Evolutionary conservation across 2,797 vertebrate species (phyloP).

Genomic region (Glyptemys insculpta): DNA sequence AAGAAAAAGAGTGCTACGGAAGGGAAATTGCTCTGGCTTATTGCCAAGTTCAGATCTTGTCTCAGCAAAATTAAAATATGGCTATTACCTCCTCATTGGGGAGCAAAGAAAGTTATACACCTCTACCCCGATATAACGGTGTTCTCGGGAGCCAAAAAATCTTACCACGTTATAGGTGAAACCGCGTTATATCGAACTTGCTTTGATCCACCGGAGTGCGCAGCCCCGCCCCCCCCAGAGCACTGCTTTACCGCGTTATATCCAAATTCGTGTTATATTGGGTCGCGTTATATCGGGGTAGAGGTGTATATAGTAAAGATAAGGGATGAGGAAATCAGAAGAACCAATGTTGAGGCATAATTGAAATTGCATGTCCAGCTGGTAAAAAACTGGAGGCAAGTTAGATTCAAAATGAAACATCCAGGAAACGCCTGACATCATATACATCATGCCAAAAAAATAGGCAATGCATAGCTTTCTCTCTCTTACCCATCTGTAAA

Average conservation of each 20-base stretch:
- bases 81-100: background rate
- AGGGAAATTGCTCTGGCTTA: background rate
- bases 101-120: background rate
- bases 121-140: no score
- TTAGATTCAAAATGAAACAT: background rate
- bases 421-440: background rate
- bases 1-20: background rate
- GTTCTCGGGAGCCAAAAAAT: no score
- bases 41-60: background rate
- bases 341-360: background rate
- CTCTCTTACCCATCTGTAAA: background rate
- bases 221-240: no score
- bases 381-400: background rate
- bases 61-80: background rate
- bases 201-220: no score
- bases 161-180: no score
- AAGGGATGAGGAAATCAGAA: background rate
- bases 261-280: no score
- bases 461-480: fast-evolving
- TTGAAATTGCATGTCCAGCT: background rate
- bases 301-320: background rate
- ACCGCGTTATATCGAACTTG: no score
- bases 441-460: background rate
- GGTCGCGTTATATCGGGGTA: no score
- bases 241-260: no score